Evolutionary conservation across 2,113 vertebrate genomes (phyloP).

Genomic region (Crotalus helleri): DNA sequence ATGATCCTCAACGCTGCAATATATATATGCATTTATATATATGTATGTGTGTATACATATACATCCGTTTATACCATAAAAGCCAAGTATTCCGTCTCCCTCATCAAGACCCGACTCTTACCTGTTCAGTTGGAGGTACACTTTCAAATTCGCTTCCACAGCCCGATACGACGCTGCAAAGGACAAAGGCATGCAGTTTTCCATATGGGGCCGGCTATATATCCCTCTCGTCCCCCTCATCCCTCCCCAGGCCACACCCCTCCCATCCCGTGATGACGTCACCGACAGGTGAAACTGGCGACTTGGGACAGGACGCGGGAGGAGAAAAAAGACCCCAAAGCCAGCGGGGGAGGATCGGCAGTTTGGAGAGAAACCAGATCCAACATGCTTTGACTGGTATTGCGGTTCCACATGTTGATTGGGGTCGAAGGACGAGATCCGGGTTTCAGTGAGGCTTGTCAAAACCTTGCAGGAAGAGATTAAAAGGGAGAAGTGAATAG

Average conservation of each 20-base stretch:
- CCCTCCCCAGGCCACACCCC: constrained; percentile 16
- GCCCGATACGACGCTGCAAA: not conserved
- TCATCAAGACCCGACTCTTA: not conserved
- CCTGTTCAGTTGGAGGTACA: not conserved
- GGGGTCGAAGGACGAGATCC: not conserved
- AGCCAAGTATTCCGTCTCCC: not conserved
- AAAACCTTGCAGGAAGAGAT: not conserved
- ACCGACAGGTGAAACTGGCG: constrained; percentile 23
- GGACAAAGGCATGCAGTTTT: not conserved
- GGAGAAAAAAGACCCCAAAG: not conserved
- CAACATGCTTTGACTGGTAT: not conserved
- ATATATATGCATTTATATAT: too few relatives aligned
- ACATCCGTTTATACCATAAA: not conserved
- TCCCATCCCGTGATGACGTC: not conserved
- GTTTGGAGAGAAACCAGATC: not conserved
- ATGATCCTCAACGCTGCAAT: not conserved
- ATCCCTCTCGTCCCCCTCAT: not conserved
- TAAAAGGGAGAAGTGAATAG: not conserved
- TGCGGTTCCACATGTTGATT: not conserved
- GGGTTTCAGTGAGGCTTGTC: not conserved
- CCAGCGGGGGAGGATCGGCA: not conserved
- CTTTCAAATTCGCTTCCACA: not conserved
- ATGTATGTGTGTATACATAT: too few relatives aligned
- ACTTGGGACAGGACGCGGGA: not conserved
- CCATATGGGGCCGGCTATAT: not conserved